Evolutionary conservation across 2,888 invertebrate genomes (phyloP).

Genomic region (Artemia sinica): DNA sequence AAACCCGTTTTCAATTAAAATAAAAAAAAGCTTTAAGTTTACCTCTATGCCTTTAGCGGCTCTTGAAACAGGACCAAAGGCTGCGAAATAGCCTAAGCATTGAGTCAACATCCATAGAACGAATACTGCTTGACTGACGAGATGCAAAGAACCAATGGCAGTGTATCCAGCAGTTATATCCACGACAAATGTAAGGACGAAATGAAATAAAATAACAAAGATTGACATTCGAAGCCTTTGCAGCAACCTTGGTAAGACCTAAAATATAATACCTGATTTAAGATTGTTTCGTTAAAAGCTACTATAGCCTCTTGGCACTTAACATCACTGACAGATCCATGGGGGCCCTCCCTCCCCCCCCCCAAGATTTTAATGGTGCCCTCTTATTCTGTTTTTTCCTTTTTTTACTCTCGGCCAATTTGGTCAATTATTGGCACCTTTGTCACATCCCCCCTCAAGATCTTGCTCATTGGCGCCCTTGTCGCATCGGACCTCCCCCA

Average conservation of each 20-base stretch:
- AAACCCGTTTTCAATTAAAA: too few species aligned
- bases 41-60: constrained; percentile 18
- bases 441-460: too few species aligned
- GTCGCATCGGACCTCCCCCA: too few species aligned
- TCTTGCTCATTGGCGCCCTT: too few species aligned
- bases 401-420: too few species aligned
- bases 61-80: constrained; percentile 21
- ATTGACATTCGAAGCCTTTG: constrained; percentile 5
- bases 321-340: too few species aligned
- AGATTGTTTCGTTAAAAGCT: too few species aligned
- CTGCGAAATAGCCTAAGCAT: constrained; percentile 54
- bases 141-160: constrained; percentile 27
- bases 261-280: not conserved
- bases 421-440: too few species aligned
- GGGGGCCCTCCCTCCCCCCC: too few species aligned
- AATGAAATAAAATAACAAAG: constrained; percentile 53
- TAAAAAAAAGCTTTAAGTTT: not conserved
- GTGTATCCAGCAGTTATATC: constrained; percentile 41
- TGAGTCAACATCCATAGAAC: constrained; percentile 65
- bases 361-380: too few species aligned
- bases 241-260: constrained; percentile 1
- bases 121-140: constrained; percentile 55
- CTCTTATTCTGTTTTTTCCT: too few species aligned
- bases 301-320: too few species aligned
- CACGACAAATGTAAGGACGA: constrained; percentile 58